A percentile compares a stretch with the other conserved stretches of the same genome.
phyloP scores from a whole-genome alignment of 2,888 invertebrate species.

The Clunio marinus region DNA sequence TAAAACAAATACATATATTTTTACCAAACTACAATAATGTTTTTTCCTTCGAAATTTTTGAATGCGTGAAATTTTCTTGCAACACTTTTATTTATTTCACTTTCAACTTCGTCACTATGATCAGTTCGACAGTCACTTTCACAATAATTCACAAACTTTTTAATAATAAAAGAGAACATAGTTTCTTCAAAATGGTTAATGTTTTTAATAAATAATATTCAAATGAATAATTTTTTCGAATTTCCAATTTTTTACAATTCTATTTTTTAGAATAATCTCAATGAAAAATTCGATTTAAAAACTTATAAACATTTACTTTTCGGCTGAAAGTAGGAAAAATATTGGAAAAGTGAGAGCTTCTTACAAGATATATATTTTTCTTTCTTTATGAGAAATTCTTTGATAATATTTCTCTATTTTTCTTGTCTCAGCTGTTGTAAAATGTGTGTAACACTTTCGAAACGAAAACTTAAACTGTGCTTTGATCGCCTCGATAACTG shows the following conservation, averaged over 20 bases:
- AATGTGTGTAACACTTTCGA: constrained; percentile 32
- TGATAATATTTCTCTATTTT: constrained; percentile 5
- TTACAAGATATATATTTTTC: neutral
- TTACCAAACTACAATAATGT: constrained; percentile 1
- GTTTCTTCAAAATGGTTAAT: constrained; percentile 1
- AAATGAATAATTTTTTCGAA: neutral
- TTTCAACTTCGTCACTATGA: constrained; percentile 33
- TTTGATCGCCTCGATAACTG: constrained; percentile 32
- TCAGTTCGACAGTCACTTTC: constrained; percentile 24
- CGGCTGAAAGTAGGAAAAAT: too few species aligned
- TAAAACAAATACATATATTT: constrained; percentile 16
- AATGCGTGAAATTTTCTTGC: too few species aligned
- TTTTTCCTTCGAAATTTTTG: neutral
- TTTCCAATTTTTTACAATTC: constrained; percentile 31
- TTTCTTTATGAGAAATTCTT: neutral
- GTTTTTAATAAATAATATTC: neutral
- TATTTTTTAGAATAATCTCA: too few species aligned
- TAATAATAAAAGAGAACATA: constrained; percentile 25
- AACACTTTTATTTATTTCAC: constrained; percentile 13
- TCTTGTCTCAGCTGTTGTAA: constrained; percentile 19
- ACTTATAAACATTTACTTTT: neutral
- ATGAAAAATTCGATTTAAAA: too few species aligned
- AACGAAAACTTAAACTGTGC: constrained; percentile 32
- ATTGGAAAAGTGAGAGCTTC: too few species aligned
- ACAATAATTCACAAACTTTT: constrained; percentile 9